phyloP scores from a whole-genome alignment of 2,113 vertebrate species.

The Turnix velox region DNA sequence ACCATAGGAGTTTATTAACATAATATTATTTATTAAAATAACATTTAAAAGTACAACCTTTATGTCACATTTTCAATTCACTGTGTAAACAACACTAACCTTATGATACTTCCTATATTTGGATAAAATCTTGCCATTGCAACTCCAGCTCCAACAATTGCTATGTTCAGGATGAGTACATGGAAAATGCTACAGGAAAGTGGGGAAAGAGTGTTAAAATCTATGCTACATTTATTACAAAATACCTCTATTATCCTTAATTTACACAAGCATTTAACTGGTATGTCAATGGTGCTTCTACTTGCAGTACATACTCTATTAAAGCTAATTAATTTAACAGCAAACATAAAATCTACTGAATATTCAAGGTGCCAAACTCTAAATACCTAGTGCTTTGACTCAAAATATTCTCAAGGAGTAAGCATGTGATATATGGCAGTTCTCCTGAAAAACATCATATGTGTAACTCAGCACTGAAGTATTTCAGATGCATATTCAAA shows the following conservation, averaged over 20 bases:
- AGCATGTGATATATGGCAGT: not conserved
- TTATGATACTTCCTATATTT: conserved; percentile 94
- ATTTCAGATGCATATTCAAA: conserved; percentile 10
- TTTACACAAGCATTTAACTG: not conserved
- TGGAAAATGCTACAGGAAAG: conserved; percentile 79
- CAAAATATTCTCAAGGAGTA: not conserved
- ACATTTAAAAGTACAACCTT: not conserved
- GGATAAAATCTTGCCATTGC: conserved; percentile 89
- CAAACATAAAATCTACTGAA: not conserved
- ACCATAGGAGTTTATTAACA: not conserved
- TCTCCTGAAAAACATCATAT: not conserved
- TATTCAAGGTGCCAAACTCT: not conserved
- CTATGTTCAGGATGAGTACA: conserved; percentile 82
- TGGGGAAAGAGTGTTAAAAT: not conserved
- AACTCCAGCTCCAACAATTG: conserved; percentile 86
- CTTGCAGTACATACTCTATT: not conserved
- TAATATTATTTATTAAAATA: not conserved
- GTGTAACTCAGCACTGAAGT: not conserved
- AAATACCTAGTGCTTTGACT: conserved; percentile 5
- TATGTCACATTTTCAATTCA: not conserved
- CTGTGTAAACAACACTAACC: conserved; percentile 79
- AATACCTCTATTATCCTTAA: not conserved
- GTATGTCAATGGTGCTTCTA: not conserved
- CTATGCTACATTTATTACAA: not conserved
- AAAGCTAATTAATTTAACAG: conserved; percentile 11